Evolutionary conservation across 1,140 invertebrate genomes (phyloP).

Genomic region (Listronotus bonariensis): DNA sequence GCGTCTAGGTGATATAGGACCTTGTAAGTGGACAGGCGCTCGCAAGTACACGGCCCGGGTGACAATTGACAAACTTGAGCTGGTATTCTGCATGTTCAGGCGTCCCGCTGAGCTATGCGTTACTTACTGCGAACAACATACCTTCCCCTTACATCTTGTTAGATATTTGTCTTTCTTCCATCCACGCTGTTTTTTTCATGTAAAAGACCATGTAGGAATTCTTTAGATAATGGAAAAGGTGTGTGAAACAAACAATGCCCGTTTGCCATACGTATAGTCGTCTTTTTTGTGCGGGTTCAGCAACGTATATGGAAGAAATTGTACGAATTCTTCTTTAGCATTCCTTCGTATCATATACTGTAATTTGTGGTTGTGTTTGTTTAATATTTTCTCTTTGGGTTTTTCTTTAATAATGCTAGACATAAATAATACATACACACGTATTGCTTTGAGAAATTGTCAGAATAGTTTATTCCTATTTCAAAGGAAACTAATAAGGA

Average conservation of each 20-base stretch:
- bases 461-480: conserved; percentile 34
- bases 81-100: conserved; percentile 47
- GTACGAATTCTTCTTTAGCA: conserved; percentile 30
- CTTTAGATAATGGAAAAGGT: conserved; percentile 50
- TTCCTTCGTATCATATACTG: conserved; percentile 36
- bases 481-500: conserved; percentile 18
- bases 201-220: conserved; percentile 43
- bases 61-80: conserved; percentile 54
- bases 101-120: conserved; percentile 52
- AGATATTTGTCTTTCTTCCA: conserved; percentile 49
- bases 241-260: conserved; percentile 45
- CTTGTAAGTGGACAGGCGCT: conserved; percentile 47
- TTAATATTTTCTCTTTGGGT: conserved; percentile 36
- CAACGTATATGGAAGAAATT: conserved; percentile 33
- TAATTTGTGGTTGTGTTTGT: conserved; percentile 40
- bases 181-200: conserved; percentile 41
- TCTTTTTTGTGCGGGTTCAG: conserved; percentile 31
- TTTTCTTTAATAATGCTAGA: conserved; percentile 34
- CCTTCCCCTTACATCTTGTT: conserved; percentile 51
- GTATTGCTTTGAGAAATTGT: conserved; percentile 33
- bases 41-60: conserved; percentile 50
- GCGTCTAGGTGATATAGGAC: conserved; percentile 46
- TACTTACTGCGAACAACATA: conserved; percentile 48
- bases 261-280: conserved; percentile 29
- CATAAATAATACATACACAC: conserved; percentile 37